These are phyloP conservation scores for Cabera pusaria DNA, from an alignment of 2,888 invertebrate species.

Conservation along the genomic window DNA sequence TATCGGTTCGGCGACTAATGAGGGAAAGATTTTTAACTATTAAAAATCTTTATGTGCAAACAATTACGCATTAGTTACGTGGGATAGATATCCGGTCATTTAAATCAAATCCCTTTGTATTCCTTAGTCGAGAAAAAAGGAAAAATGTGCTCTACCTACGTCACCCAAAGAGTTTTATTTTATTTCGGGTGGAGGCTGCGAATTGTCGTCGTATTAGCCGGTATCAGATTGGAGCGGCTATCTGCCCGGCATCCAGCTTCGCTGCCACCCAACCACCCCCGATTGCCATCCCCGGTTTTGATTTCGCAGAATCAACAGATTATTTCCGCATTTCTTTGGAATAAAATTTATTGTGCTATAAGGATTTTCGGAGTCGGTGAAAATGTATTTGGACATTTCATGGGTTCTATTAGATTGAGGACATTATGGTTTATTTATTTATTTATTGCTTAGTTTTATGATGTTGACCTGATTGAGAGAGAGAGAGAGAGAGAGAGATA, in stretches of 20 bases:
- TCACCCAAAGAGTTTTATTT: constrained; percentile 20
- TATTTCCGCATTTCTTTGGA: constrained; percentile 31
- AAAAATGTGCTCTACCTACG: constrained; percentile 8
- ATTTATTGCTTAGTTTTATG: too few relatives aligned
- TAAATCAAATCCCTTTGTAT: constrained; percentile 2
- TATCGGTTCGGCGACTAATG: too few relatives aligned
- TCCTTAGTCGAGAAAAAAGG: constrained; percentile 1
- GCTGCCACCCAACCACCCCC: constrained; percentile 35
- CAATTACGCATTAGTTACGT: too few relatives aligned
- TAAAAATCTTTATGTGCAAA: too few relatives aligned
- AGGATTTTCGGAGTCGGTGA: constrained; percentile 17
- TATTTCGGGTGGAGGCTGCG: constrained; percentile 50
- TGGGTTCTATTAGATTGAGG: too few relatives aligned
- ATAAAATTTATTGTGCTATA: constrained; percentile 17
- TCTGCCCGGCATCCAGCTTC: constrained; percentile 32
- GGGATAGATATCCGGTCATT: background rate
- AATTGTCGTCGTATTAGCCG: constrained; percentile 71
- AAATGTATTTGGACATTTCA: constrained; percentile 4
- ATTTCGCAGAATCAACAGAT: constrained; percentile 43
- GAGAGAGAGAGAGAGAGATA: too few relatives aligned
- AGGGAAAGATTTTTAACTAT: too few relatives aligned
- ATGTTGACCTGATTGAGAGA: too few relatives aligned
- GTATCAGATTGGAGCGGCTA: constrained; percentile 60
- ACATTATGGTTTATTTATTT: too few relatives aligned
- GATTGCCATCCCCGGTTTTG: constrained; percentile 37